These are phyloP conservation scores for Canis aureus DNA, from an alignment of 2,113 vertebrate genomes.

Conservation along the genomic window DNA sequence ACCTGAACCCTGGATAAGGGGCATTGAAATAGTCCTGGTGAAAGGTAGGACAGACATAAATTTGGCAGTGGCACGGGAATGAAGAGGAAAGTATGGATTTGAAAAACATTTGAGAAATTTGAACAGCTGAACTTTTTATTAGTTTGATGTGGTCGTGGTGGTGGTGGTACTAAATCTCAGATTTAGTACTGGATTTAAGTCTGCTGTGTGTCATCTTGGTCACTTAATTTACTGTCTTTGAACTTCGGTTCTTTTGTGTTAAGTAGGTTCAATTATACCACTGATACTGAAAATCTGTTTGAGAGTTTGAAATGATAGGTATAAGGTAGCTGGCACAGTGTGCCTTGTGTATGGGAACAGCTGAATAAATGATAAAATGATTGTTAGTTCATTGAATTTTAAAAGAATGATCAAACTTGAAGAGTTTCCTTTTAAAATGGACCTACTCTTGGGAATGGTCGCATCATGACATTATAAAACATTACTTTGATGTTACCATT, in stretches of 20 bases:
- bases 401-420: background rate
- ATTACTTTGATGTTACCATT: background rate
- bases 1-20: background rate
- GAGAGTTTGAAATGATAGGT: background rate
- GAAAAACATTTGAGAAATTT: background rate
- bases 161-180: background rate
- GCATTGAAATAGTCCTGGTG: background rate
- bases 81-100: background rate
- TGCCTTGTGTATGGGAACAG: background rate
- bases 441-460: background rate
- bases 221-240: background rate
- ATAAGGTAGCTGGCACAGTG: background rate
- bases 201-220: background rate
- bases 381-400: background rate
- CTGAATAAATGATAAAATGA: background rate
- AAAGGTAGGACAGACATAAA: background rate
- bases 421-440: background rate
- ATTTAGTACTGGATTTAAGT: conserved; percentile 43
- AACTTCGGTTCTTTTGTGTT: background rate
- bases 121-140: background rate
- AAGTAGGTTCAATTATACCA: background rate
- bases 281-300: background rate
- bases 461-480: background rate
- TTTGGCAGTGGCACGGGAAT: background rate
- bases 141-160: background rate